Conservation (phyloP, 2,888 invertebrate species). For the Amiota mariae region DNA sequence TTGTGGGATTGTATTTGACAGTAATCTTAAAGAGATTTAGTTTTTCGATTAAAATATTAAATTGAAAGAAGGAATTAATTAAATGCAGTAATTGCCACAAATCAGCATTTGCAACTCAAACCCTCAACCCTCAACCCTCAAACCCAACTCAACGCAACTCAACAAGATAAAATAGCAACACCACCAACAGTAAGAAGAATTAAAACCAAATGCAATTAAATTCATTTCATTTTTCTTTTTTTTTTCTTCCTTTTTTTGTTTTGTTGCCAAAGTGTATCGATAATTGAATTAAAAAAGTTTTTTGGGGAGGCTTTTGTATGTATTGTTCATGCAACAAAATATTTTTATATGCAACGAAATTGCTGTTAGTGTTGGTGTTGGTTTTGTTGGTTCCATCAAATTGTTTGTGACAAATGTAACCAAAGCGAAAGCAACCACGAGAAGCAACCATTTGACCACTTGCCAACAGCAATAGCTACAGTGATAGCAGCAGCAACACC, state of each 20-base stretch:
- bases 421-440: not conserved
- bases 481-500: constrained; percentile 16
- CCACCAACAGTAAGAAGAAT: not conserved
- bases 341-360: not conserved
- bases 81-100: constrained; percentile 11
- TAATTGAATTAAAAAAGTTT: constrained; percentile 22
- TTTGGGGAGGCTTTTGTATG: not conserved
- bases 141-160: constrained; percentile 5
- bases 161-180: not conserved
- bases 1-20: no score
- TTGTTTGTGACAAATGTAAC: constrained; percentile 5
- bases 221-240: not conserved
- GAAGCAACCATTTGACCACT: not conserved
- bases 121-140: not conserved
- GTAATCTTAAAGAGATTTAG: no score
- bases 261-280: constrained; percentile 22
- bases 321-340: not conserved
- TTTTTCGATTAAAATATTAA: no score
- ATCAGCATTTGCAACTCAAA: not conserved
- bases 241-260: not conserved
- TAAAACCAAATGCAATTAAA: constrained; percentile 29
- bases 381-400: constrained; percentile 2
- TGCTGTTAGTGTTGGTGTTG: not conserved
- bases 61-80: not conserved
- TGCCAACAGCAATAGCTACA: not conserved